phyloP scores from a whole-genome alignment of 1,140 invertebrate genomes.

The Macrostomum lignano region DNA sequence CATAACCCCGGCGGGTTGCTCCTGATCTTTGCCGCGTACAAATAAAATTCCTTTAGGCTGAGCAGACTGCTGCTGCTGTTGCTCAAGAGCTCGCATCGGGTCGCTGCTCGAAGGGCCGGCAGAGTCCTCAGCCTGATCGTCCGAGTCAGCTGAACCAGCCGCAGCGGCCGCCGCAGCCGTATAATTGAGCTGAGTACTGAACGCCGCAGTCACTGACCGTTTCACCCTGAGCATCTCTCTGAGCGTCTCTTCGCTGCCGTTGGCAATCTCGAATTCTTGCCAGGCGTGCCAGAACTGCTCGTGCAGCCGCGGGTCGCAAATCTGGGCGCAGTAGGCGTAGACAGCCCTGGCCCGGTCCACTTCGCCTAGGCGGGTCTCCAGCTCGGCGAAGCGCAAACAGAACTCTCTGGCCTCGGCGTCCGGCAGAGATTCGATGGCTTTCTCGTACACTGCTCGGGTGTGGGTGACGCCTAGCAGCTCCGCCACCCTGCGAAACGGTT shows the following conservation, averaged over 20 bases:
- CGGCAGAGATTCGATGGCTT: conserved; percentile 68
- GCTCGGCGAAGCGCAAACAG: conserved; percentile 76
- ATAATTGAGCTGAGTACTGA: conserved; percentile 37
- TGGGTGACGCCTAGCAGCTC: conserved; percentile 87
- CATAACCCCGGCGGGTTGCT: no score
- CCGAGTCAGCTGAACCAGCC: no score
- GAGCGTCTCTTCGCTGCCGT: conserved; percentile 99
- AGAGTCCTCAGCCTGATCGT: no score
- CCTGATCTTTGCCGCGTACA: no score
- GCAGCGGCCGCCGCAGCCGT: no score
- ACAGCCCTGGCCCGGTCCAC: conserved; percentile 81
- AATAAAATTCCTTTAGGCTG: no score
- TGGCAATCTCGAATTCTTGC: conserved; percentile 95
- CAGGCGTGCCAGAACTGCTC: conserved; percentile 91
- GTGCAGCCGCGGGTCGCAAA: conserved; percentile 81
- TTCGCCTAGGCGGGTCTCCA: conserved; percentile 89
- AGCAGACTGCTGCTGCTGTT: no score
- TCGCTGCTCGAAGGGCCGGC: no score
- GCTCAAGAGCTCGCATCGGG: no score
- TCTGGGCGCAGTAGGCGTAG: conserved; percentile 88
- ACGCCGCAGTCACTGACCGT: conserved; percentile 76
- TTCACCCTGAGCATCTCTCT: conserved; percentile 93
- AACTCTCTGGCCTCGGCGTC: conserved; percentile 73
- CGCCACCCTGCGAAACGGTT: conserved; percentile 71
- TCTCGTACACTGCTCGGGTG: conserved; percentile 82